Evolutionary conservation across 2,888 invertebrate genomes (phyloP), one percentile per base, ranked within the genome.

Genomic region (Drosophila suboccidentalis): DNA sequence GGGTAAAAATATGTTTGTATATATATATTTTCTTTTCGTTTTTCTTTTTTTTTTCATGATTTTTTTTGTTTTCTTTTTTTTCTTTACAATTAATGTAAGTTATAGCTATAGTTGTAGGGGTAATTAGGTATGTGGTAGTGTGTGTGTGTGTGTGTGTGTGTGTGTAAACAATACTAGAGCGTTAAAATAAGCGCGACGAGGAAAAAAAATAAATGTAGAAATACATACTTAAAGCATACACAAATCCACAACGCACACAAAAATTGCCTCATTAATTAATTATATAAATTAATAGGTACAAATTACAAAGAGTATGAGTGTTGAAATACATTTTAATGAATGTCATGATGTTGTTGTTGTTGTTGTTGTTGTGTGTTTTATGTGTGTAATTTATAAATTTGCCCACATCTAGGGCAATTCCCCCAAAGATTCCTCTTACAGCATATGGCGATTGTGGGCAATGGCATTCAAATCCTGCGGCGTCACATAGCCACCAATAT

Each of bases 401-500:
- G 26, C 6, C 22, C 6, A 36, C 6, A n/a, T 4, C 13, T 13
- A 11, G 13, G 11, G 4, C 13, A 36, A 36, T 36, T 36, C 36
- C 13, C n/a, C n/a, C n/a, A n/a, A n/a, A n/a, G n/a, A n/a, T 19
- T 19, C 36, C 13, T 43, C 59, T 69, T 82, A 84, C 55, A 85
- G 69, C 68, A 83, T 75, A 22, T 85, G 81, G 11, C 90, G 81
- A 49, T 90, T 89, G 51, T 90, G 90, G 11, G 87, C 91, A 64
- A 91, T 78, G 36, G 85, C 81, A 49, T 84, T 91, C 22, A 91
- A 73, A 55, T 91, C 91, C 47, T 89, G 89, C 29, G 90, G 91
- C 50, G 91, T 91, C 46, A 91, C 91, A 75, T 91, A 91, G 36
- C 91, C 91, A 4, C 82, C 86, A 46, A 91, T 88, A 1, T 71